Conservation (phyloP, 2,888 invertebrate genomes). For the Diaphora mendica region DNA sequence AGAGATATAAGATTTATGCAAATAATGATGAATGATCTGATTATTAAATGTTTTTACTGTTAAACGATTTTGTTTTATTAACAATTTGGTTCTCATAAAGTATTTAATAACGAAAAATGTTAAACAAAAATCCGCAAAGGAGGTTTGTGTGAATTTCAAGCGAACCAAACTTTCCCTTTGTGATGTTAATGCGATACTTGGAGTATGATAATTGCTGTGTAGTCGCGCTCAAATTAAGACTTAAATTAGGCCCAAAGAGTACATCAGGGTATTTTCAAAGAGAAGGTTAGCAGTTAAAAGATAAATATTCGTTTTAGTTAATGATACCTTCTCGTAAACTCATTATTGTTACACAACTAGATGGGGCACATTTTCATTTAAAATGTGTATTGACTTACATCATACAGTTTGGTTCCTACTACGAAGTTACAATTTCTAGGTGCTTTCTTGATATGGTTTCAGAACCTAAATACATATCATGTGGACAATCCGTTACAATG, state of each 20-base stretch:
- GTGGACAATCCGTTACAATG: no score
- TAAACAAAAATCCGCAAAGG: conserved; percentile 13
- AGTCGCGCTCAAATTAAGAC: conserved; percentile 15
- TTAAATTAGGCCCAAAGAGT: conserved; percentile 13
- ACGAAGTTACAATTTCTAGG: no score
- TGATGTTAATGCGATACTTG: conserved; percentile 26
- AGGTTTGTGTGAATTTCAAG: conserved; percentile 13
- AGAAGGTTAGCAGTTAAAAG: conserved; percentile 5
- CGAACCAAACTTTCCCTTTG: conserved; percentile 23
- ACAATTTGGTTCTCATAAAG: conserved; percentile 2
- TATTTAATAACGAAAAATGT: conserved; percentile 13
- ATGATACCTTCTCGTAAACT: background rate
- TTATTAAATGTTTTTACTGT: background rate
- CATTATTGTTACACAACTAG: no score
- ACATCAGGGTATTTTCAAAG: conserved; percentile 15
- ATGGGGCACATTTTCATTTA: no score
- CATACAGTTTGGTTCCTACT: no score
- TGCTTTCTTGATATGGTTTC: no score
- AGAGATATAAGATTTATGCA: background rate
- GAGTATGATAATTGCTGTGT: conserved; percentile 17
- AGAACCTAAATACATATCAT: no score
- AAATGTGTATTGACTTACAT: no score
- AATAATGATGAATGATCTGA: background rate
- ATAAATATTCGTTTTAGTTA: conserved; percentile 6
- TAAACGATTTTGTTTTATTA: background rate